Percentiles rank a stretch among this genome's conserved stretches.
Conservation (phyloP, 2,888 invertebrate genomes). For the Hipparchia semele region DNA sequence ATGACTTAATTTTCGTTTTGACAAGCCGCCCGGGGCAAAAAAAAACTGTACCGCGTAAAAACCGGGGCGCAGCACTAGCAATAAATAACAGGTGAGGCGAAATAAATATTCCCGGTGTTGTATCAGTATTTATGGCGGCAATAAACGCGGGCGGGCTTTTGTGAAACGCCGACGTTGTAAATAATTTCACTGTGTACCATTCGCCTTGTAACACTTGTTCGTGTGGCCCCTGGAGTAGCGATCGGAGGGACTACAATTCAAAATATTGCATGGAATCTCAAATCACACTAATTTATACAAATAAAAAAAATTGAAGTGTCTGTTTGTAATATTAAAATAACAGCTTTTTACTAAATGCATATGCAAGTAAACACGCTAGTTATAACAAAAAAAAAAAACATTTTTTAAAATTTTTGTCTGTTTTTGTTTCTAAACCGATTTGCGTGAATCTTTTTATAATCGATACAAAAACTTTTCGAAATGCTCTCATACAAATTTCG, state of each 20-base stretch:
- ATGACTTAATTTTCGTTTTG: conserved; percentile 37
- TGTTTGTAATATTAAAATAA: too few relatives aligned
- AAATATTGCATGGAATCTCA: too few relatives aligned
- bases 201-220: conserved; percentile 71
- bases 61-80: conserved; percentile 62
- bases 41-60: conserved; percentile 50
- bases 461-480: too few relatives aligned
- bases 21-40: conserved; percentile 35
- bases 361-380: background rate
- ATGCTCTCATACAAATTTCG: too few relatives aligned
- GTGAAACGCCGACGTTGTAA: conserved; percentile 78
- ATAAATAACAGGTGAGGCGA: conserved; percentile 78
- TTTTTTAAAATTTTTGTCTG: too few relatives aligned
- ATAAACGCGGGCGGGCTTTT: conserved; percentile 74
- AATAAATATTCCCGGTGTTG: conserved; percentile 77
- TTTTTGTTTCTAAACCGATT: too few relatives aligned
- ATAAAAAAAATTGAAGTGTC: background rate
- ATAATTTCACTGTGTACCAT: conserved; percentile 76
- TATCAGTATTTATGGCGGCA: conserved; percentile 80
- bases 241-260: background rate
- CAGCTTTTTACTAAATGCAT: background rate
- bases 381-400: too few relatives aligned
- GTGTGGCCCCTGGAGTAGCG: conserved; percentile 48
- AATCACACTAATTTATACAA: background rate
- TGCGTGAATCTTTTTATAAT: too few relatives aligned